Evolutionary conservation across 2,797 vertebrate species (phyloP), one percentile per base, ranked within the genome.

Genomic region (Mycteria americana): DNA sequence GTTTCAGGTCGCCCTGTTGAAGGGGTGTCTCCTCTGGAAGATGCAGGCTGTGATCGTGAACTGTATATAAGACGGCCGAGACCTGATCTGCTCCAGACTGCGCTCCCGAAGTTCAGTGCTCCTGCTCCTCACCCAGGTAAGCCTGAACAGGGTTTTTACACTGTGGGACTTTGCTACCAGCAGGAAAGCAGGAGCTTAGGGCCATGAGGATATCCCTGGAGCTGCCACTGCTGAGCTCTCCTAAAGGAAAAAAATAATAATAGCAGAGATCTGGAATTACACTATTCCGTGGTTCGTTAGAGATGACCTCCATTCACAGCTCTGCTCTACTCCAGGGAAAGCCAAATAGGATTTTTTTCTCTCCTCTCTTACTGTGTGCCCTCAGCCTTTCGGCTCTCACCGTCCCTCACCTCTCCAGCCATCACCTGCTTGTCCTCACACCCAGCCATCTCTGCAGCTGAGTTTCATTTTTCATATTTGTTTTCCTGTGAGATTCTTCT

Each of bases 21-120:
- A 56, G 93, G 69, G 88, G 92, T 50, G 96, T 91, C 89, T 87
- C 95, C 95, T 30, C 75, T 79, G 85, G 64, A 43, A 77, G 54
- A 68, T 16, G 54, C 31, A 31, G 57, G 72, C 33, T 63, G 39
- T 31, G 64, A 92, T 85, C 69, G 86, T 62, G 25, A 53, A 11
- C 60, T 56, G 16, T 92, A 96, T 96, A 97, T 95, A 96, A 97
- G 90, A 62, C 10, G 31, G 33, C 14, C 2, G 2, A 57, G 41
- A 19, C 53, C 65, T 18, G 85, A 18, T 19, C 13, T 6, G 37
- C 60, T 77, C 33, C 50, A 50, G 24, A 57, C 11, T 1, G 2
- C 0, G 3, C 59, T 35, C 28, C 43, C 13, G 11, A 50, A 46
- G 63, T 22, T 72, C 77, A 14, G 39, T 5, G 2, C 21, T 82